Evolutionary conservation across 2,888 invertebrate genomes (phyloP).

Genomic region (Clanis bilineata): DNA sequence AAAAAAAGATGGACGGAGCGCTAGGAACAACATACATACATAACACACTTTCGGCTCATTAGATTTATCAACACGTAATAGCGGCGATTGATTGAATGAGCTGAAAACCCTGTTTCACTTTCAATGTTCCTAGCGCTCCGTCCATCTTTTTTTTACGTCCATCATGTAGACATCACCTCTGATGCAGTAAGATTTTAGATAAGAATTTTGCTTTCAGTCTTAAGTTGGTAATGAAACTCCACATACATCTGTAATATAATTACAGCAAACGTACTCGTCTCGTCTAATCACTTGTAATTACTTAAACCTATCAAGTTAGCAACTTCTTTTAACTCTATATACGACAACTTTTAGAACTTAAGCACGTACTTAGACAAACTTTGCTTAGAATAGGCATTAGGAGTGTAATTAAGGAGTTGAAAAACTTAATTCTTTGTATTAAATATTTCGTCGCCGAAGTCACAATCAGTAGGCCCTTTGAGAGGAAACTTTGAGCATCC

Average conservation of each 20-base stretch:
- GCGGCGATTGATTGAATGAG: too few relatives aligned
- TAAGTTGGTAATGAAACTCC: too few relatives aligned
- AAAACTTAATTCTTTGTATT: slow-evolving; percentile 1
- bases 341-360: not conserved
- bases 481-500: not conserved
- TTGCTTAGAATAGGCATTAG: slow-evolving; percentile 1
- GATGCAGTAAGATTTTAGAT: too few relatives aligned
- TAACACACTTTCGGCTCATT: too few relatives aligned
- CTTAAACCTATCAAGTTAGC: not conserved
- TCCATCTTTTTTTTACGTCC: too few relatives aligned
- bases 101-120: too few relatives aligned
- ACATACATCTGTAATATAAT: not conserved
- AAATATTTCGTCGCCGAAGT: not conserved
- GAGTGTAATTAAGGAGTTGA: not conserved
- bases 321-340: not conserved
- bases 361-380: slow-evolving; percentile 7
- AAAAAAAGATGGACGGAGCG: too few relatives aligned
- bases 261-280: not conserved
- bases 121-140: too few relatives aligned
- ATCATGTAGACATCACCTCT: too few relatives aligned
- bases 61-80: too few relatives aligned
- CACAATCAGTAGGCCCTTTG: not conserved
- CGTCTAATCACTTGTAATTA: not conserved
- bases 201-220: too few relatives aligned
- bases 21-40: too few relatives aligned